A percentile compares a stretch with the other conserved stretches of the same genome.
These are phyloP conservation scores for Idaea dimidiata DNA, from an alignment of 2,888 invertebrate genomes.

Conservation along the genomic window DNA sequence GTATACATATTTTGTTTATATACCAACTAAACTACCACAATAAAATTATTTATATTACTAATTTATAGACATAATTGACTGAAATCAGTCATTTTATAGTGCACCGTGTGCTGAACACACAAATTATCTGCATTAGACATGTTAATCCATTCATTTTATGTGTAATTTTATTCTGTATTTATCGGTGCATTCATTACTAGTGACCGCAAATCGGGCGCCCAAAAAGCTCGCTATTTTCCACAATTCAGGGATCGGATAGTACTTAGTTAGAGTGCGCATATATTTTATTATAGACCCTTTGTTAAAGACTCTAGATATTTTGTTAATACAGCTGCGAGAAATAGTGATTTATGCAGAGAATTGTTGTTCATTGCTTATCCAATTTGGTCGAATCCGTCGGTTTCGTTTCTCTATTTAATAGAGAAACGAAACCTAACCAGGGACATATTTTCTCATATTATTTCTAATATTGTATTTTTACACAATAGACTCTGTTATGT, in stretches of 20 bases:
- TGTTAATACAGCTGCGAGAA: too few species aligned
- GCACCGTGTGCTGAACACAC: conserved; percentile 67
- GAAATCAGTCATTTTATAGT: conserved; percentile 71
- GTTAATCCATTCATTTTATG: conserved; percentile 81
- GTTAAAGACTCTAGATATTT: too few species aligned
- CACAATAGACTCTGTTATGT: too few species aligned
- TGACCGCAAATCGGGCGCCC: conserved; percentile 77
- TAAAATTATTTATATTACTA: not conserved
- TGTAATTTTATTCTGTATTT: conserved; percentile 81
- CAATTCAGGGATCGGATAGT: conserved; percentile 42
- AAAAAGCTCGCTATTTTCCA: conserved; percentile 77
- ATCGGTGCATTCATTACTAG: conserved; percentile 80
- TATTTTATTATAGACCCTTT: not conserved
- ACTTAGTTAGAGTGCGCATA: conserved; percentile 30
- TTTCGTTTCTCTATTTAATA: too few species aligned
- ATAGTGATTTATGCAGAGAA: too few species aligned
- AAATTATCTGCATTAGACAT: conserved; percentile 81
- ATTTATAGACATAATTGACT: conserved; percentile 25
- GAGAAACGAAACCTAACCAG: too few species aligned
- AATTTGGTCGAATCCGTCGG: too few species aligned
- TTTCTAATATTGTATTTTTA: too few species aligned
- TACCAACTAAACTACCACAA: not conserved
- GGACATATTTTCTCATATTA: too few species aligned
- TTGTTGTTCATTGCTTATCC: too few species aligned
- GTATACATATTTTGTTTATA: too few species aligned